These are phyloP conservation scores for Alouatta palliata DNA, from an alignment of 2,113 vertebrate genomes.

Conservation along the genomic window DNA sequence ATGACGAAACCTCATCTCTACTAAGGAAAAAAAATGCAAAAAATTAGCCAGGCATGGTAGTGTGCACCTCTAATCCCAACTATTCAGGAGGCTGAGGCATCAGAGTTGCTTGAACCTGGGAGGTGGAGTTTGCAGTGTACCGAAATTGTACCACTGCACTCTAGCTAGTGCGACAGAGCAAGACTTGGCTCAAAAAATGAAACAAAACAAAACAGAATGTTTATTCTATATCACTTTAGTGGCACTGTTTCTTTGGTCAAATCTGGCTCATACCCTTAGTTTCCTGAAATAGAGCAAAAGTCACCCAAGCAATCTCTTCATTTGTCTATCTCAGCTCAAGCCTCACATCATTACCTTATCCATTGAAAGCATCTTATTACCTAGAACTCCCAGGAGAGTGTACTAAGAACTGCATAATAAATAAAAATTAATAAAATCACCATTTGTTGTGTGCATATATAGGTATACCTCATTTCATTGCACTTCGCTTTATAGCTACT, in stretches of 20 bases:
- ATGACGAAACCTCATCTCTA: no score
- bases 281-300: neutral
- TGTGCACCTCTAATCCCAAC: no score
- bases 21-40: no score
- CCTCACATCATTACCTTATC: neutral
- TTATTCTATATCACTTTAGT: neutral
- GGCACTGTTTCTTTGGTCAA: neutral
- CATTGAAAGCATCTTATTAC: neutral
- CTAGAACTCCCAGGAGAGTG: neutral
- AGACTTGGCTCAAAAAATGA: no score
- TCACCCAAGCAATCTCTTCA: neutral
- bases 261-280: neutral
- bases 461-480: neutral
- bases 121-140: no score
- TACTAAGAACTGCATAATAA: neutral
- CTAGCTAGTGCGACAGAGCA: no score
- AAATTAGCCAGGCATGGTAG: no score
- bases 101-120: no score
- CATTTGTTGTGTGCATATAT: neutral
- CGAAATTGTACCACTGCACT: rapidly evolving
- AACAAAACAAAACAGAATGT: no score
- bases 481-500: neutral
- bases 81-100: no score
- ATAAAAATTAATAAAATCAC: neutral
- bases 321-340: neutral